These are phyloP conservation scores for Drosophila equinoxialis DNA, from an alignment of 1,140 invertebrate genomes.

Conservation along the genomic window DNA sequence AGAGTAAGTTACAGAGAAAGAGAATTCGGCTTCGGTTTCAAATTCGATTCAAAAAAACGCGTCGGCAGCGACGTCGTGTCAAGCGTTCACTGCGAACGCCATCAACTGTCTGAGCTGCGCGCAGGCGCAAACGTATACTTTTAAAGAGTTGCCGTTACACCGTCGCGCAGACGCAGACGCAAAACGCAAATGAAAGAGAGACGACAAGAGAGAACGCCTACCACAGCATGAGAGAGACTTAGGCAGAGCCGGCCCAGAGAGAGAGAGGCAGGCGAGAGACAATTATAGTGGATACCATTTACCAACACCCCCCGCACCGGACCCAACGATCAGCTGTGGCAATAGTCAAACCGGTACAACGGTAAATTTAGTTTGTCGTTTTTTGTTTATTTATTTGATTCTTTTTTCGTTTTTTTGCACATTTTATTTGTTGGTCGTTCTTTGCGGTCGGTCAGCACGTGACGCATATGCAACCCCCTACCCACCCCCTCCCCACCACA, in stretches of 20 bases:
- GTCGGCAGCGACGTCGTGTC: conserved; percentile 41
- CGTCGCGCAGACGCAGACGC: neutral
- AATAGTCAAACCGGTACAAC: conserved; percentile 40
- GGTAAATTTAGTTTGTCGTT: conserved; percentile 1
- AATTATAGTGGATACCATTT: no score
- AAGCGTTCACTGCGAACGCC: conserved; percentile 68
- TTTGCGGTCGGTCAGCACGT: conserved; percentile 12
- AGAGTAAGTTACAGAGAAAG: neutral
- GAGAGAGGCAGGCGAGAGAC: no score
- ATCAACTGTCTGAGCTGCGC: conserved; percentile 73
- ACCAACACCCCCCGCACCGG: neutral
- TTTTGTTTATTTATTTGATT: neutral
- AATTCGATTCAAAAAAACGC: conserved; percentile 41
- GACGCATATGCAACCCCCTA: neutral
- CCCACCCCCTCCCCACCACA: no score
- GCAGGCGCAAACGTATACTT: conserved; percentile 63
- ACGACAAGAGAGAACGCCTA: neutral
- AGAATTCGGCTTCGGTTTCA: conserved; percentile 27
- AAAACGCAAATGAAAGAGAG: neutral
- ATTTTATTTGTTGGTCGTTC: conserved; percentile 1
- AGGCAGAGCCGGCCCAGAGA: no score
- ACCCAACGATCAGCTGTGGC: conserved; percentile 27
- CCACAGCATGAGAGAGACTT: no score
- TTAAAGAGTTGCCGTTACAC: conserved; percentile 50
- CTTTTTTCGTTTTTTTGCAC: neutral